phyloP scores from a whole-genome alignment of 1,140 invertebrate genomes.

The Diachasma alloeum region DNA sequence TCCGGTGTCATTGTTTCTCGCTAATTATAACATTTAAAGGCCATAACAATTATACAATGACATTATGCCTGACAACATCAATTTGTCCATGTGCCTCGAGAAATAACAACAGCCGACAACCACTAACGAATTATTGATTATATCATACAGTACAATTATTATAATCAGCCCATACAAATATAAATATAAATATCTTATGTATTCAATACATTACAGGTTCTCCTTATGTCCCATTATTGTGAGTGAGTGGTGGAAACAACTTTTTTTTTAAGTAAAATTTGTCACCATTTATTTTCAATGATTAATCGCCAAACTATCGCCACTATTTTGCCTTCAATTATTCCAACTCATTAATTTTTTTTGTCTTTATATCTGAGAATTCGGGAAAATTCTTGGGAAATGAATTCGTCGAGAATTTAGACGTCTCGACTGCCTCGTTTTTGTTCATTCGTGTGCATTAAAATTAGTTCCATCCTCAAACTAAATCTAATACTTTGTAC shows the following conservation, averaged over 20 bases:
- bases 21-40: neutral
- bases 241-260: slow-evolving; percentile 8
- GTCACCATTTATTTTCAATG: slow-evolving; percentile 7
- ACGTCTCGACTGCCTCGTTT: neutral
- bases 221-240: neutral
- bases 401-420: no score
- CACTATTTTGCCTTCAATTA: no score
- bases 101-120: neutral
- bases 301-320: neutral
- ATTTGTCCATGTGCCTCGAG: neutral
- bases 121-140: slow-evolving; percentile 7
- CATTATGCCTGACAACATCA: neutral
- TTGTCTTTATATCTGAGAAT: no score
- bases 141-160: slow-evolving; percentile 57
- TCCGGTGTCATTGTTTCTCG: neutral
- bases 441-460: slow-evolving; percentile 30
- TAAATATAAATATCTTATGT: slow-evolving; percentile 57
- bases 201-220: neutral
- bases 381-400: no score
- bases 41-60: neutral
- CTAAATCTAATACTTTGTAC: slow-evolving; percentile 60
- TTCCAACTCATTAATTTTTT: no score
- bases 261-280: slow-evolving; percentile 19
- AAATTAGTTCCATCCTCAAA: slow-evolving; percentile 57
- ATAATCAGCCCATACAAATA: slow-evolving; percentile 59